phyloP scores from a whole-genome alignment of 2,797 vertebrate species.

The Pseudomugil tenellus region DNA sequence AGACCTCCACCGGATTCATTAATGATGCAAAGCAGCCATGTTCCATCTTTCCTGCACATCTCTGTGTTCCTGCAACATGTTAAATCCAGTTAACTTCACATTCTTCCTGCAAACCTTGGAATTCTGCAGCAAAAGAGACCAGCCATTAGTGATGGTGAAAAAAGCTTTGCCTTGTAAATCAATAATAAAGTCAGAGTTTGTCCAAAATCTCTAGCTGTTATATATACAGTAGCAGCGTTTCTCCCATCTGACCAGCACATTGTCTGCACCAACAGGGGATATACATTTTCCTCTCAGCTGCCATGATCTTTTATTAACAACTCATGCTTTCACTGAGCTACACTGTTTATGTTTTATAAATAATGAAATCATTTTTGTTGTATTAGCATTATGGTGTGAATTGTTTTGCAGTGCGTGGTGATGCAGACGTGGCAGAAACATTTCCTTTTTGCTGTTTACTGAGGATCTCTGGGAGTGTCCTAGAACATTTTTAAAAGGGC shows the following conservation, averaged over 20 bases:
- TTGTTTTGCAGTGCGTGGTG: neutral
- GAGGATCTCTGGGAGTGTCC: slow-evolving; percentile 61
- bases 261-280: slow-evolving; percentile 29
- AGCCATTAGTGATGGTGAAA: slow-evolving; percentile 53
- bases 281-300: slow-evolving; percentile 26
- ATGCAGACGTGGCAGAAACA: slow-evolving; percentile 47
- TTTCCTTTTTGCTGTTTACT: slow-evolving; percentile 36
- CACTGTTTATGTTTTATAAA: slow-evolving; percentile 43
- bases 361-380: slow-evolving; percentile 45
- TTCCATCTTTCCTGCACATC: neutral
- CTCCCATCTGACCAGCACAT: slow-evolving; percentile 33
- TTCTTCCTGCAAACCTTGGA: slow-evolving; percentile 5
- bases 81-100: neutral
- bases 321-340: slow-evolving; percentile 37
- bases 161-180: slow-evolving; percentile 32
- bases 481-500: slow-evolving; percentile 64
- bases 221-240: slow-evolving; percentile 39
- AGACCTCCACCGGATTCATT: neutral
- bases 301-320: slow-evolving; percentile 44
- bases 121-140: neutral
- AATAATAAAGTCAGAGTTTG: slow-evolving; percentile 18
- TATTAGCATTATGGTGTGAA: slow-evolving; percentile 17
- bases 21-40: neutral
- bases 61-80: neutral
- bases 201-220: slow-evolving; percentile 41